Evolutionary conservation across 2,888 invertebrate genomes (phyloP).

Genomic region (Poecilus cupreus): DNA sequence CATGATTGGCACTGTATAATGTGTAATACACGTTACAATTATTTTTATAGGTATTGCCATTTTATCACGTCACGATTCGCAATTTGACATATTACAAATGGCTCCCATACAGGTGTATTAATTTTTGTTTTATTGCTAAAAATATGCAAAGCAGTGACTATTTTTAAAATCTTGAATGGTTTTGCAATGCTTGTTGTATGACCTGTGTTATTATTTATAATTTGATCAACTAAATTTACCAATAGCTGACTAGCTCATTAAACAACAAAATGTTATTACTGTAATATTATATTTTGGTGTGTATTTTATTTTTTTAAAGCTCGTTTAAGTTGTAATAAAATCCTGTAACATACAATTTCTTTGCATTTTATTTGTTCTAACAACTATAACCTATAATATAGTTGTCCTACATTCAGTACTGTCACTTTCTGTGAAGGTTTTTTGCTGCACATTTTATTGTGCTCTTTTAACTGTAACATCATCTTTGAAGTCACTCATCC

Average conservation of each 20-base stretch:
- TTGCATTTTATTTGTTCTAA: background rate
- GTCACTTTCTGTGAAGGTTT: background rate
- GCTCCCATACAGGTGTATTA: slow-evolving; percentile 64
- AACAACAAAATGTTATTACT: slow-evolving; percentile 6
- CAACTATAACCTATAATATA: slow-evolving; percentile 29
- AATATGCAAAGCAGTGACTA: slow-evolving; percentile 48
- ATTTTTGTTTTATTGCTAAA: slow-evolving; percentile 55
- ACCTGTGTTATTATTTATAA: background rate
- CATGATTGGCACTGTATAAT: slow-evolving; percentile 60
- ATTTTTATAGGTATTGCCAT: slow-evolving; percentile 40
- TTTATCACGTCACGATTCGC: slow-evolving; percentile 62
- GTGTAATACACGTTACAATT: slow-evolving; percentile 61
- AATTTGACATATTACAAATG: slow-evolving; percentile 68
- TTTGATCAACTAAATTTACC: background rate
- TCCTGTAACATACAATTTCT: background rate
- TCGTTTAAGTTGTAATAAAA: background rate
- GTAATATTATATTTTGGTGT: background rate
- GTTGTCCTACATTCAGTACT: slow-evolving; percentile 5
- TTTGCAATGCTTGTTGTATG: slow-evolving; percentile 13
- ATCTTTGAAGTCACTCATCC: background rate
- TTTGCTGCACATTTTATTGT: background rate
- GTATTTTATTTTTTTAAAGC: background rate
- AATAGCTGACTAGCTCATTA: background rate
- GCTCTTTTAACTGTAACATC: background rate
- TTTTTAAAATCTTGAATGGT: slow-evolving; percentile 42